phyloP scores from a whole-genome alignment of 2,797 vertebrate species.

The Pangasius macronema region DNA sequence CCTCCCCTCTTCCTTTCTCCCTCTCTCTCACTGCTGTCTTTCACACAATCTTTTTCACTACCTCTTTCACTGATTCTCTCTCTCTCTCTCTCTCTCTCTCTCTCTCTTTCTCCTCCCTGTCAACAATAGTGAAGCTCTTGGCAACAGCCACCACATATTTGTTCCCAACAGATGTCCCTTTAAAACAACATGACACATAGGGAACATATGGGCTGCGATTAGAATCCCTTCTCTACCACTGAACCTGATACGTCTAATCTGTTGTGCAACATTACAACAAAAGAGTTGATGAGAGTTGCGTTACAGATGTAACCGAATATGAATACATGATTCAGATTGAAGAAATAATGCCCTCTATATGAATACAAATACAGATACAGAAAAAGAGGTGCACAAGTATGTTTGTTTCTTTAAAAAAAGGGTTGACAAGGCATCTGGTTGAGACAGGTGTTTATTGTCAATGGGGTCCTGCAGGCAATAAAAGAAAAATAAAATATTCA shows the following conservation, averaged over 20 bases:
- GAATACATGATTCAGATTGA: too few relatives aligned
- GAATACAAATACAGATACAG: neutral
- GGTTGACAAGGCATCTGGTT: neutral
- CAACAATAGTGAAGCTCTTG: conserved; percentile 41
- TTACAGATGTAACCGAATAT: neutral
- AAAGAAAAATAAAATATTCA: neutral
- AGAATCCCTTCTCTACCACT: neutral
- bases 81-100: conserved; percentile 36
- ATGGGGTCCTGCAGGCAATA: too few relatives aligned
- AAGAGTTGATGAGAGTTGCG: neutral
- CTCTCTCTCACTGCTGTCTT: conserved; percentile 35
- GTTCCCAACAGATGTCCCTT: conserved; percentile 57
- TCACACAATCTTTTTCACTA: neutral
- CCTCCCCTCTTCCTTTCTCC: conserved; percentile 30
- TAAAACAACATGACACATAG: conserved; percentile 24
- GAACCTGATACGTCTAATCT: neutral
- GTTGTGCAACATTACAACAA: neutral
- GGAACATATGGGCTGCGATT: neutral
- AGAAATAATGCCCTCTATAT: neutral
- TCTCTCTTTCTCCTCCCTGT: conserved; percentile 9
- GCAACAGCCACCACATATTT: conserved; percentile 42
- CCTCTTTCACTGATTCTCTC: conserved; percentile 4
- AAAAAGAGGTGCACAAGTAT: neutral
- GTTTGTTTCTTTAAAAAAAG: neutral
- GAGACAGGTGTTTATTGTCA: neutral